Conservation (phyloP, 2,888 invertebrate species). For the Lasioglossum zephyrum region DNA sequence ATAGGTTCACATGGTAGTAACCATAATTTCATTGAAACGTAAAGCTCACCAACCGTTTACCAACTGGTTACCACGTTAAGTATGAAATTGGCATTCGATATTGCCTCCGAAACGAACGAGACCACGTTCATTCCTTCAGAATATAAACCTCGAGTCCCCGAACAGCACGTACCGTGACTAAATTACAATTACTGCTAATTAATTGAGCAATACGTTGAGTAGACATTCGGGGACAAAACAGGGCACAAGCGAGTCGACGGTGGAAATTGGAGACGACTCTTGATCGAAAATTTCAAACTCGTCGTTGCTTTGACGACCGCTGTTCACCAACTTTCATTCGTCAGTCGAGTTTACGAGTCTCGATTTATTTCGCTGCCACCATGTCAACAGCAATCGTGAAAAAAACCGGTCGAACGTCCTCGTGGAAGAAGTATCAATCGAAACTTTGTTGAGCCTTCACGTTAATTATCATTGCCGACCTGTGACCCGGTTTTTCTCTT, state of each 20-base stretch:
- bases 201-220: conserved; percentile 72
- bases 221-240: conserved; percentile 53
- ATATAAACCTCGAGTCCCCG: conserved; percentile 47
- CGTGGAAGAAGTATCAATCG: neutral
- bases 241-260: conserved; percentile 38
- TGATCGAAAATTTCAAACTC: conserved; percentile 51
- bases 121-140: neutral
- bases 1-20: neutral
- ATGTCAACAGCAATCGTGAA: conserved; percentile 7
- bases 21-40: neutral
- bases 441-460: neutral
- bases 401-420: neutral
- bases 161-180: conserved; percentile 59
- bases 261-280: conserved; percentile 59
- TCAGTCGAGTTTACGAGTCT: conserved; percentile 1
- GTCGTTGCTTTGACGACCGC: conserved; percentile 27
- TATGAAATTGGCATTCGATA: neutral
- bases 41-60: neutral
- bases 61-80: neutral
- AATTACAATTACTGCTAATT: conserved; percentile 79
- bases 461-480: neutral
- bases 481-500: neutral
- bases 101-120: neutral
- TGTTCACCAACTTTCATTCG: conserved; percentile 41
- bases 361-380: conserved; percentile 30